Conservation (phyloP, 92 coral and sea anemone genomes). For the Plumapathes pennacea region DNA sequence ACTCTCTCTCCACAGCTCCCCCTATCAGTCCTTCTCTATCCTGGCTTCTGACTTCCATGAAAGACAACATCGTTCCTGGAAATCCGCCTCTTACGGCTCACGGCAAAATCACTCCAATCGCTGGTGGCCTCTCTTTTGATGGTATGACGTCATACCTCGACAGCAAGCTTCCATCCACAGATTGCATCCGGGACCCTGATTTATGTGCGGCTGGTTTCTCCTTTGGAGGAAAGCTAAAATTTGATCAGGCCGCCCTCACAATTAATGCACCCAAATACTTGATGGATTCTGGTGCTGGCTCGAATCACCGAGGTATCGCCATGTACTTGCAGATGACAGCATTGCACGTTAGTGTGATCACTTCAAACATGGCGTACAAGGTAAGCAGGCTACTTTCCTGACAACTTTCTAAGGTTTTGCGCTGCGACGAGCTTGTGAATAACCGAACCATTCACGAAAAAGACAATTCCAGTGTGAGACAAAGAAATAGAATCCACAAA, state of each 20-base stretch:
- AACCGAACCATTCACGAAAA: no score
- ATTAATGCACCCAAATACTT: conserved; percentile 62
- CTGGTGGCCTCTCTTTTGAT: conserved; percentile 72
- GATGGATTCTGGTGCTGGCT: conserved; percentile 71
- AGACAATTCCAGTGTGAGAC: no score
- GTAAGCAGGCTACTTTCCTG: conserved; percentile 28
- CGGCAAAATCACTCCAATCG: conserved; percentile 43
- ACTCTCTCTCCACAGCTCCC: conserved; percentile 54
- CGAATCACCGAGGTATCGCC: conserved; percentile 54
- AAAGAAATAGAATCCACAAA: no score
- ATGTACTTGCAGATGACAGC: conserved; percentile 57
- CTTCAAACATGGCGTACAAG: conserved; percentile 63
- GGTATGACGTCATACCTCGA: conserved; percentile 54
- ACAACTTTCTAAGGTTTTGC: no score
- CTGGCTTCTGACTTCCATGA: conserved; percentile 63
- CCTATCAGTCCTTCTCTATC: conserved; percentile 73
- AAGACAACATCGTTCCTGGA: conserved; percentile 55
- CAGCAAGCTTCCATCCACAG: conserved; percentile 36
- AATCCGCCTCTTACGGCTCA: conserved; percentile 55
- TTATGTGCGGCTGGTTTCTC: conserved; percentile 60
- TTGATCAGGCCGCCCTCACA: conserved; percentile 52
- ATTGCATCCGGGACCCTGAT: conserved; percentile 66
- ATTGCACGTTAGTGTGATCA: conserved; percentile 60
- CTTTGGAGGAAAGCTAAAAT: conserved; percentile 56
- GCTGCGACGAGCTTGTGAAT: no score